Evolutionary conservation across 2,888 invertebrate species (phyloP), one percentile per base, ranked within the genome.

Genomic region (Cetonia aurata): DNA sequence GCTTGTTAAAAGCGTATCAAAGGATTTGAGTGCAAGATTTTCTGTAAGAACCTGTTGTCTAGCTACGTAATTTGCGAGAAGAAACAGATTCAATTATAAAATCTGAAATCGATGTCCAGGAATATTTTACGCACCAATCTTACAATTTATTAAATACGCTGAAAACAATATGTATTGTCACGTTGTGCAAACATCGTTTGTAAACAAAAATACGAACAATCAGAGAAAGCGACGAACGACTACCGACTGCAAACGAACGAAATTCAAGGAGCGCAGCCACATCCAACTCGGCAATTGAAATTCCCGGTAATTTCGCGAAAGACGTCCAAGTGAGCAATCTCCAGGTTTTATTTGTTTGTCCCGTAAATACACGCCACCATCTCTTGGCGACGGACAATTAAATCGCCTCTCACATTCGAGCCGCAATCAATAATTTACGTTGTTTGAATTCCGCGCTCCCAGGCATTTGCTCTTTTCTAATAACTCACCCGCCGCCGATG

Each of bases 401-500:
- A 75, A 75, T 73, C 73, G 71, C 62, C 46, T 68, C 70, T 67
- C 70, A 55, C 25, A 42, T 53, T 53, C 19, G 33, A 60, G 69
- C 53, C 50, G 56, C 41, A 69, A 83, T 83, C 83, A 83, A 83
- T 83, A 83, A 82, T 82, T 79, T 81, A 81, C 72, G 33, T 70
- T 78, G 80, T 83, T 83, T 81, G 80, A 83, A 83, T 80, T 78
- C 74, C 81, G 80, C 82, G 82, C 82, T 76, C 71, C 70, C 72
- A 70, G 76, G 74, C 76, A 77, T 77, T 78, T 77, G 79, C 75
- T 76, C 76, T 75, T 76, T 76, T 78, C 75, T 73, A 71, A 76
- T 77, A 76, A 74, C 77, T 77, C 80, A 78, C 79, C 78, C 77
- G 79, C 79, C 73, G 75, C 57, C 80, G 80, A 79, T 73, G 68